Conservation (phyloP, 2,113 vertebrate genomes). For the Sander lucioperca region DNA sequence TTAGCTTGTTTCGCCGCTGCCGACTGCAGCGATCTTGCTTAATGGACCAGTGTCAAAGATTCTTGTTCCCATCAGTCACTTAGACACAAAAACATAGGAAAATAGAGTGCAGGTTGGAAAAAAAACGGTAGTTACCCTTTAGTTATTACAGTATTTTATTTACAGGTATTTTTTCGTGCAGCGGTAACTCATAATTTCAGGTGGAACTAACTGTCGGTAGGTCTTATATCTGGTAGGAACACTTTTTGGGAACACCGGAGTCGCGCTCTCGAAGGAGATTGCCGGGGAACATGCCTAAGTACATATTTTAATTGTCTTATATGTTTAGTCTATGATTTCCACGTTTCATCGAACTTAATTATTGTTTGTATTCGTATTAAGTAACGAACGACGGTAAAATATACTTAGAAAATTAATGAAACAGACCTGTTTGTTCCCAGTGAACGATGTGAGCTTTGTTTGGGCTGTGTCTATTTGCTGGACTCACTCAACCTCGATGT, state of each 20-base stretch:
- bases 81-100: too few relatives aligned
- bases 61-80: too few relatives aligned
- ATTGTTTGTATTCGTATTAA: background rate
- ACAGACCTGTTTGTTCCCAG: background rate
- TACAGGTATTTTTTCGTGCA: too few relatives aligned
- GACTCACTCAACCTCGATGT: background rate
- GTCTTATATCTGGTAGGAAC: conserved; percentile 26
- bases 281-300: conserved; percentile 80
- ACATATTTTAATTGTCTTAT: accelerated
- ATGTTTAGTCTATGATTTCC: background rate
- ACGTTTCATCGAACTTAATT: accelerated
- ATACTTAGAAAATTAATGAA: accelerated
- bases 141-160: too few relatives aligned
- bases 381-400: accelerated
- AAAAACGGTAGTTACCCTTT: too few relatives aligned
- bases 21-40: too few relatives aligned
- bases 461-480: conserved; percentile 71
- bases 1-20: too few relatives aligned
- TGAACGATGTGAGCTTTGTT: conserved; percentile 4
- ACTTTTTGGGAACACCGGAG: conserved; percentile 52
- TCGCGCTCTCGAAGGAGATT: conserved; percentile 9
- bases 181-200: background rate
- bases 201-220: conserved; percentile 54
- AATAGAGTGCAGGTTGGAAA: too few relatives aligned
- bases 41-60: too few relatives aligned